phyloP scores from a whole-genome alignment of 2,797 vertebrate species.

The Aulostomus chinensis region DNA sequence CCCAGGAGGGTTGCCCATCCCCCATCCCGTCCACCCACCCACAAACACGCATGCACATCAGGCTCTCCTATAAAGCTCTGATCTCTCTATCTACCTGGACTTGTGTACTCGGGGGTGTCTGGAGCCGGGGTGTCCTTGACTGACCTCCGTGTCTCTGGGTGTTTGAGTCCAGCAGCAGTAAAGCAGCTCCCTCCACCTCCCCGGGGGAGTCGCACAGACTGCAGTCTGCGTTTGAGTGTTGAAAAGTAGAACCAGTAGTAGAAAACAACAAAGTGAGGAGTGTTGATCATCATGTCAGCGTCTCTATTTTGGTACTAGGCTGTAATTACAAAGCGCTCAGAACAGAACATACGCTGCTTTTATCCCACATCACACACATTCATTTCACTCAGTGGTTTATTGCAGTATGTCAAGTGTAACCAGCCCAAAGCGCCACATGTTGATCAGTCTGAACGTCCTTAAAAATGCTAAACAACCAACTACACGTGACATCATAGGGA shows the following conservation, averaged over 20 bases:
- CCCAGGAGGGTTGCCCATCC: slow-evolving; percentile 46
- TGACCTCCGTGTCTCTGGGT: slow-evolving; percentile 24
- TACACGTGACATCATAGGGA: no score
- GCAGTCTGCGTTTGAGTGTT: slow-evolving; percentile 11
- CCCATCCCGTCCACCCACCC: slow-evolving; percentile 3
- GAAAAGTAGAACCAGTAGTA: neutral
- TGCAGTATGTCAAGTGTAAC: no score
- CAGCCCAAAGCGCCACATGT: no score
- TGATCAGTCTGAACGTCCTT: no score
- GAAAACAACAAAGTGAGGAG: slow-evolving; percentile 4
- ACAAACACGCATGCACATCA: slow-evolving; percentile 3
- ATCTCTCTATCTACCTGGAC: slow-evolving; percentile 43
- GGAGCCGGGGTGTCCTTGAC: slow-evolving; percentile 26
- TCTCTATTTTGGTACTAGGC: no score
- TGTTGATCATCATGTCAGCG: neutral
- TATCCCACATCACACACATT: neutral
- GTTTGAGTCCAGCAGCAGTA: slow-evolving; percentile 15
- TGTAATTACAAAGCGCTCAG: no score
- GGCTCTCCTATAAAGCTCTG: no score
- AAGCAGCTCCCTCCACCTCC: slow-evolving; percentile 2
- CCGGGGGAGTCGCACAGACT: slow-evolving; percentile 3
- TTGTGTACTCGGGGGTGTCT: slow-evolving; percentile 16
- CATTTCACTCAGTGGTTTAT: neutral
- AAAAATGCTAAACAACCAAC: no score
- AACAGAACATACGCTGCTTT: slow-evolving; percentile 1